Conservation (phyloP, 2,113 vertebrate species). For the Tilapia sparmanii region DNA sequence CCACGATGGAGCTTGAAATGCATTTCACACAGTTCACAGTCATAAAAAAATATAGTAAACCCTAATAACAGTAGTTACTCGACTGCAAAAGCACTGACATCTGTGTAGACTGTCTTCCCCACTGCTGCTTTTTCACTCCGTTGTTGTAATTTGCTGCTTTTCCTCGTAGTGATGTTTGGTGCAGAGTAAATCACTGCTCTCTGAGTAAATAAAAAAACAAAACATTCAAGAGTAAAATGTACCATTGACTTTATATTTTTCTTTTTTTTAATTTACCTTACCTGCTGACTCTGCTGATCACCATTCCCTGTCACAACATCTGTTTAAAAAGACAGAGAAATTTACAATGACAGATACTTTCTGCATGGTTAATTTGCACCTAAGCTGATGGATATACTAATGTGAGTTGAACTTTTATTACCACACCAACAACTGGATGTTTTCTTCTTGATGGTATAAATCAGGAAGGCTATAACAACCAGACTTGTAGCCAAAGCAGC, state of each 20-base stretch:
- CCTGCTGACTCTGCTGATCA: not conserved
- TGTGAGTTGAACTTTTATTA: not conserved
- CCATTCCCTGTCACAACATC: rapidly evolving
- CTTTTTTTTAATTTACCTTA: not conserved
- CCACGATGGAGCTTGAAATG: rapidly evolving
- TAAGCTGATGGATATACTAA: not conserved
- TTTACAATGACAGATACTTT: rapidly evolving
- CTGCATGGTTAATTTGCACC: rapidly evolving
- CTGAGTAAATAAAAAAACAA: not conserved
- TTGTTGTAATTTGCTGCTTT: rapidly evolving
- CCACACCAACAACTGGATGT: not conserved
- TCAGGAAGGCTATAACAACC: not conserved
- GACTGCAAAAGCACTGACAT: rapidly evolving
- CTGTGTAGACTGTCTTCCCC: not conserved
- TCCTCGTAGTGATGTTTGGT: not conserved
- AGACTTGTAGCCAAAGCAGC: not conserved
- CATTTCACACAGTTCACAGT: not conserved
- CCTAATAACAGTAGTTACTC: not conserved
- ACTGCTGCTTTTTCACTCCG: not conserved
- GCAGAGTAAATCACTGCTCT: not conserved
- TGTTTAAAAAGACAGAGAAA: not conserved
- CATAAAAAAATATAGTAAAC: not conserved
- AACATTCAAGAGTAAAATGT: rapidly evolving
- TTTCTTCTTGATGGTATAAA: not conserved
- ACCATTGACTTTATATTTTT: not conserved